phyloP scores from a whole-genome alignment of 2,888 invertebrate species.

The Hydroisotoma schaefferi region DNA sequence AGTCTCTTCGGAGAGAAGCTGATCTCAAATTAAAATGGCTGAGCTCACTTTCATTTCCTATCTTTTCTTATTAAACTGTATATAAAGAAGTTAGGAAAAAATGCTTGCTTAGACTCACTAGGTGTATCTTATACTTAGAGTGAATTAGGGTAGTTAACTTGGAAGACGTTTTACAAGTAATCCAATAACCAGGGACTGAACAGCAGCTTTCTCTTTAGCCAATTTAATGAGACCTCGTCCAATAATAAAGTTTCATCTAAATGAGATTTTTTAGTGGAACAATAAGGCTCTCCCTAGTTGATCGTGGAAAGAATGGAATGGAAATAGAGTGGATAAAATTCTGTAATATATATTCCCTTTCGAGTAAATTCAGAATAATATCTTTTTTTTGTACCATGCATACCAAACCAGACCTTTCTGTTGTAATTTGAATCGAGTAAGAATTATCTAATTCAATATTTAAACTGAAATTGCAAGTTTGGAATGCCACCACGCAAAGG shows the following conservation, averaged over 20 bases:
- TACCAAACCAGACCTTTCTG: too few species aligned
- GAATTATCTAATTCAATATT: conserved; percentile 10
- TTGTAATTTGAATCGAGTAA: conserved; percentile 1
- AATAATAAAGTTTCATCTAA: conserved; percentile 15
- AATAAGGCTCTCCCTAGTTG: conserved; percentile 11
- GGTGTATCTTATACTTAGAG: too few species aligned
- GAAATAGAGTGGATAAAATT: neutral
- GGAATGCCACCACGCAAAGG: neutral
- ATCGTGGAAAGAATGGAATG: neutral
- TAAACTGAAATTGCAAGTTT: neutral
- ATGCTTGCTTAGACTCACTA: too few species aligned
- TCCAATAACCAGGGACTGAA: conserved; percentile 10
- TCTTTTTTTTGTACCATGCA: too few species aligned
- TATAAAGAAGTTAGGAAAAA: too few species aligned
- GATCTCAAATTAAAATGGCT: conserved; percentile 19
- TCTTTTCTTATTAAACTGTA: too few species aligned
- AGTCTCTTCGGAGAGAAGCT: conserved; percentile 10
- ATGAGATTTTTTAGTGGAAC: conserved; percentile 12
- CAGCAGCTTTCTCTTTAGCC: conserved; percentile 14
- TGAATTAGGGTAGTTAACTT: too few species aligned
- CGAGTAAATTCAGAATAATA: too few species aligned
- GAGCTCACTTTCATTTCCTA: conserved; percentile 12
- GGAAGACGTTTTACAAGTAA: conserved; percentile 11
- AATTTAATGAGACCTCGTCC: conserved; percentile 14
- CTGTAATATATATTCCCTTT: neutral